A percentile compares a stretch with the other conserved stretches of the same genome.
These are phyloP conservation scores for Macrophya alboannulata DNA, from an alignment of 2,888 invertebrate genomes.

Conservation along the genomic window DNA sequence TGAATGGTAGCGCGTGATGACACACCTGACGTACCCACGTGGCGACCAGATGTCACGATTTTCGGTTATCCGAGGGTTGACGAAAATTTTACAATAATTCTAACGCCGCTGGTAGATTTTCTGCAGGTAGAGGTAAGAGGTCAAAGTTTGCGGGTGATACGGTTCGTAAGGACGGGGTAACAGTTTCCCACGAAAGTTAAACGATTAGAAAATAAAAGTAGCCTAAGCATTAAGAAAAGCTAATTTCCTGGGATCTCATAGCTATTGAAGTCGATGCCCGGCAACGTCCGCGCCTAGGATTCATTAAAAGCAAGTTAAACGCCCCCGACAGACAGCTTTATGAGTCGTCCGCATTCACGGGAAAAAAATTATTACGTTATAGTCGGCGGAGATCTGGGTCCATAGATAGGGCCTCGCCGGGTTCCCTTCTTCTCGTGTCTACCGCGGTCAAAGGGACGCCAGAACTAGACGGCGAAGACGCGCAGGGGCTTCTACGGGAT, in stretches of 20 bases:
- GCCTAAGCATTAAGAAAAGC: conserved; percentile 23
- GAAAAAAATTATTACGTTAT: conserved; percentile 71
- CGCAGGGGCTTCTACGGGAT: neutral
- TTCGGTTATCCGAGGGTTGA: neutral
- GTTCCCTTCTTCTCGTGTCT: conserved; percentile 29
- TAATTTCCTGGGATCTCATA: conserved; percentile 54
- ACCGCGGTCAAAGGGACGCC: conserved; percentile 44
- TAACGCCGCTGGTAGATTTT: neutral
- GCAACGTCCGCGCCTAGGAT: conserved; percentile 67
- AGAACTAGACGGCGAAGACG: conserved; percentile 29
- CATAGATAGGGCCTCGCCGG: conserved; percentile 59
- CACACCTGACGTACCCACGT: conserved; percentile 68
- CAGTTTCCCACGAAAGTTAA: conserved; percentile 21
- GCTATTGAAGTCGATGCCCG: conserved; percentile 48
- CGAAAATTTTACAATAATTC: neutral
- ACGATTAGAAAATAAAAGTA: neutral
- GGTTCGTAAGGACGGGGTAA: too few relatives aligned
- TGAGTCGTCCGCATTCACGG: conserved; percentile 65
- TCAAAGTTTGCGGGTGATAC: neutral
- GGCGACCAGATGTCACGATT: conserved; percentile 68
- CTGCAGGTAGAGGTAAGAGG: neutral
- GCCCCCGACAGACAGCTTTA: conserved; percentile 70
- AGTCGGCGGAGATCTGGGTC: conserved; percentile 64
- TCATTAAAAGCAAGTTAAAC: conserved; percentile 72
- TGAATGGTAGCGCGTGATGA: conserved; percentile 40